Base-by-base conservation (phyloP, 1,140 invertebrate species). In the Dendroctonus ponderosae region DNA sequence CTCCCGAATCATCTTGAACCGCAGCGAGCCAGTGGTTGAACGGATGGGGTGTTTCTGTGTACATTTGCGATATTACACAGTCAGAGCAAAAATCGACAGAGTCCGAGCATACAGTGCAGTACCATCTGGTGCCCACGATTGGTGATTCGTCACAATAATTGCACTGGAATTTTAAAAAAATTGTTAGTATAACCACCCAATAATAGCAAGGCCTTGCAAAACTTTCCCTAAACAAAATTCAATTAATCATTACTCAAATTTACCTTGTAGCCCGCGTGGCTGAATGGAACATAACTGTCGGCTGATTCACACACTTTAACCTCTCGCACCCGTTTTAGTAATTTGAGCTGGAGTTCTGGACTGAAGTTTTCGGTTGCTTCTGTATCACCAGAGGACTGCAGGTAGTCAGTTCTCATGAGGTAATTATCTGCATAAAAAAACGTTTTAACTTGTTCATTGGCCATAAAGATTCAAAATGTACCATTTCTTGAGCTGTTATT, bases 111-210 rank as follows among this genome's bases (percentile, higher is more conserved):
- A 77, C 79, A 12, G 76, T 78, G 72, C 91, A 92, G 71, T 89
- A 87, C 89, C 89, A 92, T 59, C 89, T 80, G 5, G 83, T 83
- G 9, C 87, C 87, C 40, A 82, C 78, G 48, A 91, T 85, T 7
- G 89, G 88, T 12, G 87, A 83, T 70, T 85, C 83, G 8, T 82
- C 79, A 75, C 90, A 92, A 15, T 82, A 77, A 66, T 84, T 82
- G 77, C 90, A 92, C 84, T 89, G 69, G 61, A 83, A 72, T 12
- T n/a, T 43, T 53, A 52, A 44, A 57, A 40, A 12, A 40, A 44
- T 59, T 7, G 11, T 50, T 40, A 12, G 14, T 14, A 44, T 46
- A 37, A n/a, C n/a, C n/a, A n/a, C n/a, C n/a, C n/a, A n/a, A n/a
- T n/a, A n/a, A n/a, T n/a, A n/a, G n/a, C n/a, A n/a, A n/a, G n/a